Percentiles rank a stretch among this genome's conserved stretches.
These are phyloP conservation scores for Lasioglossum figueresi DNA, from an alignment of 2,888 invertebrate genomes.

Conservation along the genomic window DNA sequence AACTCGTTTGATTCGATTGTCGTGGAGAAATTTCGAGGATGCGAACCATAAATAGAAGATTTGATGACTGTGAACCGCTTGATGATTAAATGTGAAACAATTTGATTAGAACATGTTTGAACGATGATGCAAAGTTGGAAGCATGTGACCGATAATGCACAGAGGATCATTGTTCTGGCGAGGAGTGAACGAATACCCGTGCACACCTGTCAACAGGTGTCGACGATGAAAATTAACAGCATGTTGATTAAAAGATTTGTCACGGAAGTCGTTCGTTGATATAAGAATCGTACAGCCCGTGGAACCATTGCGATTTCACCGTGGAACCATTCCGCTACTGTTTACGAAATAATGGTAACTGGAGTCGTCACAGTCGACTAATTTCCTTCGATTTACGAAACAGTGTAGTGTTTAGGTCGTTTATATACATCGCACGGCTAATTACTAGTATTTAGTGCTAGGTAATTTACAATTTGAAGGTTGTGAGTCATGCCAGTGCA, in stretches of 20 bases:
- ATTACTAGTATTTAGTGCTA: neutral
- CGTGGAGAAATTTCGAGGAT: neutral
- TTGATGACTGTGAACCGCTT: neutral
- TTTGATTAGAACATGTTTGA: neutral
- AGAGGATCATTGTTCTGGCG: neutral
- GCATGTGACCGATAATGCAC: neutral
- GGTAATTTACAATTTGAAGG: neutral
- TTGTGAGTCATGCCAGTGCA: neutral
- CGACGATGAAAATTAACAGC: slow-evolving; percentile 1
- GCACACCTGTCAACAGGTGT: slow-evolving; percentile 21
- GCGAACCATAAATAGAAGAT: neutral
- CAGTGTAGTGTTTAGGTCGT: neutral
- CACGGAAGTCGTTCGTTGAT: neutral
- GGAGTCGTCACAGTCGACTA: neutral
- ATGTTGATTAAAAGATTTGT: neutral
- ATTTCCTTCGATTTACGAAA: neutral
- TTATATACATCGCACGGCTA: neutral
- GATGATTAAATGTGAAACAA: neutral
- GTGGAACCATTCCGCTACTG: neutral
- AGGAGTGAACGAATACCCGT: neutral
- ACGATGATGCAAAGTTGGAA: neutral
- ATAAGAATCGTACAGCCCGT: neutral
- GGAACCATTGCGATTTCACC: neutral
- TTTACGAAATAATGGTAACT: neutral
- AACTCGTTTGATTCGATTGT: slow-evolving; percentile 7